Evolutionary conservation across 2,888 invertebrate genomes (phyloP), one percentile per base, ranked within the genome.

Genomic region (Brenthis daphne): DNA sequence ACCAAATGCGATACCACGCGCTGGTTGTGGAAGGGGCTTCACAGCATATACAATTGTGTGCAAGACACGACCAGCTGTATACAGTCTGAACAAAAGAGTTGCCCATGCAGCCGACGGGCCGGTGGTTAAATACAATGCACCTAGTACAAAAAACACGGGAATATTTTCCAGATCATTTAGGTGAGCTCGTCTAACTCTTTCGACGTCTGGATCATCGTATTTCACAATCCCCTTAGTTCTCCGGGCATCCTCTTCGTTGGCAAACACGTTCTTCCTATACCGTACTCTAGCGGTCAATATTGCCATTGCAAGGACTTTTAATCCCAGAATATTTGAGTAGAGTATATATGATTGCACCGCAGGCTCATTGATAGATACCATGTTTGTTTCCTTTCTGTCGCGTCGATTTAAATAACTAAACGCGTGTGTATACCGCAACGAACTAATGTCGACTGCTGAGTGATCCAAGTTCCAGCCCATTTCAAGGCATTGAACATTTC

Each of bases 111-210:
- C 66, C 0, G 71, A 79, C 0, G 95, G 95, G 24, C 86, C 85
- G 0, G 94, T 94, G 56, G 90, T 78, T 8, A 94, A 80, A 82
- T 94, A 95, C 56, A 93, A 82, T n/a, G 93, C 91, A 6, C 94
- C 94, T 29, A 94, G 83, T 14, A 95, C 77, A 82, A 95, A 92
- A 81, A 96, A 96, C 2, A 94, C 90, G 0, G 94, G 92, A 61
- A 96, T 95, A 82, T 96, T 96, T 85, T 96, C 96, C 82, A 96
- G 80, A 82, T 96, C 96, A 78, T 96, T 96, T 75, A 94, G 88
- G 80, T 96, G 95, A 8, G 95, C 95, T 79, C 95, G 85, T 1
- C 92, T 82, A 1, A 87, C 67, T 12, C 92, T 82, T 76, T 92
- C 92, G 20, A 92, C 80, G 0, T 73, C 77, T 0, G 82, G 83